A percentile compares a stretch with the other conserved stretches of the same genome.
Evolutionary conservation across 2,113 vertebrate genomes (phyloP).

Genomic region (Callaeas wilsoni): DNA sequence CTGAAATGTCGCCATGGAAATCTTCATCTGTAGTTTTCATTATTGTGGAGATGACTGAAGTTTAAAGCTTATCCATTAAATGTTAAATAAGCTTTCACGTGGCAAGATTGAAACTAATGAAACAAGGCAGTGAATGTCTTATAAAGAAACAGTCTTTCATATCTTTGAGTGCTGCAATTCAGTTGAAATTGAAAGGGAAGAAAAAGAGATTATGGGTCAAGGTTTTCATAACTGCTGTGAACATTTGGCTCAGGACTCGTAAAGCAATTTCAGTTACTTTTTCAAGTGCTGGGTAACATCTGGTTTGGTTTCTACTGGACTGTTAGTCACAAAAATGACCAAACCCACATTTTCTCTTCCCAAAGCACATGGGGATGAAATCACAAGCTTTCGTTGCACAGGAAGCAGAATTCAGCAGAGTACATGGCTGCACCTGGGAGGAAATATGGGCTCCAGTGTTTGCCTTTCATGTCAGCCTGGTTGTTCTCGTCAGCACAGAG

Average conservation of each 20-base stretch:
- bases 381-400: background rate
- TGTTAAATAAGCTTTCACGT: slow-evolving; percentile 33
- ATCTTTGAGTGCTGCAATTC: background rate
- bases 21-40: background rate
- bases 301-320: background rate
- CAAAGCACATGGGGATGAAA: background rate
- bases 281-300: background rate
- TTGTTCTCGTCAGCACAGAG: background rate
- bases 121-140: background rate
- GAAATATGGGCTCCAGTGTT: background rate
- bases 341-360: background rate
- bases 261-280: background rate
- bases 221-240: background rate
- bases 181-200: background rate
- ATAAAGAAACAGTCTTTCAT: background rate
- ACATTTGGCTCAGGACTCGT: background rate
- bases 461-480: background rate
- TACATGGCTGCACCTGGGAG: background rate
- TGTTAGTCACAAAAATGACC: background rate
- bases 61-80: slow-evolving; percentile 37
- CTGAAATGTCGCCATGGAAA: slow-evolving; percentile 26
- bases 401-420: background rate
- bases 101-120: slow-evolving; percentile 25
- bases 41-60: slow-evolving; percentile 28
- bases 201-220: background rate